Conservation (phyloP, 2,113 vertebrate genomes). For the Gobiocypris rarus region DNA sequence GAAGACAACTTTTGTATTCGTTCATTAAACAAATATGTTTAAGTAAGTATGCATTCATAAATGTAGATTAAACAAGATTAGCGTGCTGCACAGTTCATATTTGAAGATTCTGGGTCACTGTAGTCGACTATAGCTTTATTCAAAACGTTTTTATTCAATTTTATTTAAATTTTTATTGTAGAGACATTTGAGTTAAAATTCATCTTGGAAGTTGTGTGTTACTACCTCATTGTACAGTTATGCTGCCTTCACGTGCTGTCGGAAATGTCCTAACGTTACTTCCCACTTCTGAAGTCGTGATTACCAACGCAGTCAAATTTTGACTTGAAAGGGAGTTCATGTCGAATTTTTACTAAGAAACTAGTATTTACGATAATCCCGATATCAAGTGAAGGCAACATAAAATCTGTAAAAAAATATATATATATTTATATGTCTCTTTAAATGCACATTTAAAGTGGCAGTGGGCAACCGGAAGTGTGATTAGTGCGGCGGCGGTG, state of each 20-base stretch:
- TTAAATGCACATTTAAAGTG: neutral
- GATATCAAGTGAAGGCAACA: too few species aligned
- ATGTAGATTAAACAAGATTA: neutral
- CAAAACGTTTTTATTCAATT: neutral
- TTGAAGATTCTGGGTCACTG: neutral
- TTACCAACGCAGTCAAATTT: too few species aligned
- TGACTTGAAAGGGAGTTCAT: too few species aligned
- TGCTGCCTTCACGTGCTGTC: too few species aligned
- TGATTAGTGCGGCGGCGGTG: neutral
- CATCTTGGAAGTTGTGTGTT: neutral
- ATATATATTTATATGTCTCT: too few species aligned
- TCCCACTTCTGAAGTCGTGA: too few species aligned
- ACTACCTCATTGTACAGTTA: neutral
- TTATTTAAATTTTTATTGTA: too few species aligned
- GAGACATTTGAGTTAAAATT: neutral
- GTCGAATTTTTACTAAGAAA: too few species aligned
- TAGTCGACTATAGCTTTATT: too few species aligned
- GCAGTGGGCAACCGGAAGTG: slow-evolving; percentile 25
- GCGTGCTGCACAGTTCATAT: neutral
- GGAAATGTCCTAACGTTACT: too few species aligned
- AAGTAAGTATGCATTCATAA: neutral
- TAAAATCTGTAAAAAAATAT: too few species aligned
- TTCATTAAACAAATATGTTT: neutral
- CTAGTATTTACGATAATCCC: too few species aligned
- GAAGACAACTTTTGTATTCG: neutral